Evolutionary conservation across 1,140 invertebrate genomes (phyloP).

Genomic region (Bicyclus anynana): DNA sequence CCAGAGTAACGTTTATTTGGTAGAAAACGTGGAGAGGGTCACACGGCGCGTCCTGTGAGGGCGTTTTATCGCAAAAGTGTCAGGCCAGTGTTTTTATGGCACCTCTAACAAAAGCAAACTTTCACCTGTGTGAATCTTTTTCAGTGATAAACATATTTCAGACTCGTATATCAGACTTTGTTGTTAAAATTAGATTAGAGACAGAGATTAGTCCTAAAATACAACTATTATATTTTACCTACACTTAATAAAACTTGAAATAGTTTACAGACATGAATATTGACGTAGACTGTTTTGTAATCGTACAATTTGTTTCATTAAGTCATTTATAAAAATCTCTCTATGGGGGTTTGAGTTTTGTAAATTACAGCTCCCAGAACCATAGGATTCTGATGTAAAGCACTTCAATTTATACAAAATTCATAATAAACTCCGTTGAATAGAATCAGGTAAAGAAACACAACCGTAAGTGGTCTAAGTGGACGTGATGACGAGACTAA

Average conservation of each 20-base stretch:
- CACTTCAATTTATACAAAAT: conserved; percentile 13
- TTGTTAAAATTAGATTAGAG: conserved; percentile 4
- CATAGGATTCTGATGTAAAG: conserved; percentile 2
- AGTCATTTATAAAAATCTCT: no score
- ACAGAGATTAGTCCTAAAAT: no score
- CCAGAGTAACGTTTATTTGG: conserved; percentile 43
- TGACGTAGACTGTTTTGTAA: no score
- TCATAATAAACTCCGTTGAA: conserved; percentile 9
- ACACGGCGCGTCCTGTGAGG: conserved; percentile 40
- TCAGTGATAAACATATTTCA: conserved; percentile 44
- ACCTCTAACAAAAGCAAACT: conserved; percentile 52
- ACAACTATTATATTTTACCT: no score
- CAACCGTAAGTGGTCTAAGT: conserved; percentile 25
- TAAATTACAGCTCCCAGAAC: no score
- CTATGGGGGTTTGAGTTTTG: no score
- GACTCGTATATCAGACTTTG: conserved; percentile 17
- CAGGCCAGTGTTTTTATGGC: conserved; percentile 53
- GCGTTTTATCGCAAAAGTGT: conserved; percentile 62
- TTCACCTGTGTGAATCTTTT: conserved; percentile 50
- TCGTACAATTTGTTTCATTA: no score
- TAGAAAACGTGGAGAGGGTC: conserved; percentile 24
- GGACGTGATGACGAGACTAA: conserved; percentile 28
- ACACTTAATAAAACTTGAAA: no score
- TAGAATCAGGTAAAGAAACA: conserved; percentile 25
- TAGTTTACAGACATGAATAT: no score